Conservation (phyloP, 2,113 vertebrate species). For the Pyrgilauda ruficollis region DNA sequence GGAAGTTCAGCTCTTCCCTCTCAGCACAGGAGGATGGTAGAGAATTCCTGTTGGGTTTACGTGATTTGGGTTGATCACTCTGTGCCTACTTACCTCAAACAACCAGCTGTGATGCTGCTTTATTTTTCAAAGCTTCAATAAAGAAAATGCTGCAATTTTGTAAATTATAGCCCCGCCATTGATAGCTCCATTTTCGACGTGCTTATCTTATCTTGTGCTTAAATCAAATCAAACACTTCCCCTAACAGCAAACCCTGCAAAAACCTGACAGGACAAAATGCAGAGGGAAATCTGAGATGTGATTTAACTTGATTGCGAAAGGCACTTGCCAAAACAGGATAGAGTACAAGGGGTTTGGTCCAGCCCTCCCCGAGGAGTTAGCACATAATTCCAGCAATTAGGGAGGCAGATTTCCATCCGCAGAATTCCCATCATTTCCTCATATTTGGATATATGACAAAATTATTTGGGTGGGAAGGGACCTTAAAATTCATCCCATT, state of each 20-base stretch:
- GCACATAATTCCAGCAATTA: background rate
- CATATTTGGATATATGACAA: fast-evolving
- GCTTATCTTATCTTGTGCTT: background rate
- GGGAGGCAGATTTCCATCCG: background rate
- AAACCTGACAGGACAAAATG: background rate
- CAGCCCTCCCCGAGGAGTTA: background rate
- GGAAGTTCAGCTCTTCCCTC: background rate
- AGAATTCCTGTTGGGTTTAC: background rate
- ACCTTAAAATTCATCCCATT: fast-evolving
- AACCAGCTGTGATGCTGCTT: background rate
- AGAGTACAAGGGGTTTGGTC: fast-evolving
- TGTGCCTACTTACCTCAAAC: background rate
- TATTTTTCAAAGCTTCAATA: background rate
- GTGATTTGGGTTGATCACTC: background rate
- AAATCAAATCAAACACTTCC: background rate
- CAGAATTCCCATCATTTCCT: background rate
- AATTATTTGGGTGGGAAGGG: background rate
- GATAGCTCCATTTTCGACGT: background rate
- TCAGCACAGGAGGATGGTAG: background rate
- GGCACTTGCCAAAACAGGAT: background rate
- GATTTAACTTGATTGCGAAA: background rate
- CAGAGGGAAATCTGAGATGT: background rate
- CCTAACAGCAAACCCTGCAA: background rate
- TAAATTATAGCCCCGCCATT: background rate
- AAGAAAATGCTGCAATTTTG: background rate